Conservation (phyloP, 2,888 invertebrate species). For the Brenthis ino region DNA sequence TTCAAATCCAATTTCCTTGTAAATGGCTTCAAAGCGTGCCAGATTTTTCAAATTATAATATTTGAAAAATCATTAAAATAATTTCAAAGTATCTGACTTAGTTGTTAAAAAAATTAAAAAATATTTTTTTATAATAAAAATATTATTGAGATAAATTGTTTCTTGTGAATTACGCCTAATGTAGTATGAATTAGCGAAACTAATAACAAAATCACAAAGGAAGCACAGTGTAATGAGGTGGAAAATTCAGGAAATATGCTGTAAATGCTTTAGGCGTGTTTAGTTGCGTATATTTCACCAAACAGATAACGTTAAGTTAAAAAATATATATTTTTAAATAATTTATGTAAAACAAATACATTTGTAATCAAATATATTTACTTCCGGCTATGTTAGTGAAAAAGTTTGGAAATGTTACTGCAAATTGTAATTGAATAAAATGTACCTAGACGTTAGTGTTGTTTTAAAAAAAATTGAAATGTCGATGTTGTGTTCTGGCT, state of each 20-base stretch:
- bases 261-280: conserved; percentile 1
- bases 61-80: no score
- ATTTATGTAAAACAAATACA: not conserved
- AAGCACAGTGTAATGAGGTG: conserved; percentile 49
- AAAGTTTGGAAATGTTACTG: not conserved
- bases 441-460: conserved; percentile 6
- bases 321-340: not conserved
- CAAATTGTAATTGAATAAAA: not conserved
- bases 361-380: not conserved
- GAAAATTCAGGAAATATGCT: conserved; percentile 62
- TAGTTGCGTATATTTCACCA: conserved; percentile 14
- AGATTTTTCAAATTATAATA: no score
- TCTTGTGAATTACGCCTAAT: conserved; percentile 26
- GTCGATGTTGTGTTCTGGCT: conserved; percentile 20
- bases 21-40: no score
- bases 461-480: not conserved
- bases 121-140: not conserved
- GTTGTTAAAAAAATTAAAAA: not conserved
- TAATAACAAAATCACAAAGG: conserved; percentile 55
- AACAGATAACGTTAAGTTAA: conserved; percentile 1
- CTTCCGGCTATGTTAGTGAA: not conserved
- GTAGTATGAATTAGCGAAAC: conserved; percentile 56
- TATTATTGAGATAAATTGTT: not conserved
- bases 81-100: no score
- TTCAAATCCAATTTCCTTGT: no score